These are phyloP conservation scores for Chloroceryle amazona DNA, from an alignment of 2,797 vertebrate species.

Conservation along the genomic window DNA sequence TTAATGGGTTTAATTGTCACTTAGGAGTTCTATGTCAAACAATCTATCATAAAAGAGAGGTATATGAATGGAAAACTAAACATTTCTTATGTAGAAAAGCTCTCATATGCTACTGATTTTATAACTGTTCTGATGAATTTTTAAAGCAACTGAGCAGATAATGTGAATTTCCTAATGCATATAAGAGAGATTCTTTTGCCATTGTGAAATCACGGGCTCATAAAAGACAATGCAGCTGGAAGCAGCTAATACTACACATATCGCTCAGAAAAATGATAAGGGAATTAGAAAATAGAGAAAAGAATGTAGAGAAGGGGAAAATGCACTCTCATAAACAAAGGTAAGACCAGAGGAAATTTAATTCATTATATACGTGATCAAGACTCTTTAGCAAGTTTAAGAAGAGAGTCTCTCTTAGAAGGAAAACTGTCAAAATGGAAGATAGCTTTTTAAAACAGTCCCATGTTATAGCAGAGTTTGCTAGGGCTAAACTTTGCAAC, in stretches of 20 bases:
- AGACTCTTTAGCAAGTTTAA: background rate
- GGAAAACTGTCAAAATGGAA: background rate
- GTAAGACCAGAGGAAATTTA: background rate
- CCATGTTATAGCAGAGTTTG: background rate
- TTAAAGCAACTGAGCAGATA: slow-evolving; percentile 45
- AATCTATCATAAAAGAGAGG: background rate
- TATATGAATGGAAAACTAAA: background rate
- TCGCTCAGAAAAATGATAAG: background rate
- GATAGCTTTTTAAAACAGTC: background rate
- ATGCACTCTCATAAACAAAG: slow-evolving; percentile 2
- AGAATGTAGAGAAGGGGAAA: background rate
- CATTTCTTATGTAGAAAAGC: background rate
- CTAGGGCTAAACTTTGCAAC: background rate
- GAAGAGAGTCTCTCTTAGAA: background rate
- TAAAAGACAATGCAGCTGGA: slow-evolving; percentile 19
- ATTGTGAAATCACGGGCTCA: background rate
- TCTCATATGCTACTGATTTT: slow-evolving; percentile 2
- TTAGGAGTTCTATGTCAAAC: background rate
- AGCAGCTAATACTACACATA: background rate
- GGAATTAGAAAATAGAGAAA: background rate
- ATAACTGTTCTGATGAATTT: slow-evolving; percentile 23
- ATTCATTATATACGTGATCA: background rate
- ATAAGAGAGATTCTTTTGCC: background rate
- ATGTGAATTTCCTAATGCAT: background rate
- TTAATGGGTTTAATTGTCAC: background rate